These are phyloP conservation scores for Drosophila azteca DNA, from an alignment of 1,140 invertebrate species.

Conservation along the genomic window DNA sequence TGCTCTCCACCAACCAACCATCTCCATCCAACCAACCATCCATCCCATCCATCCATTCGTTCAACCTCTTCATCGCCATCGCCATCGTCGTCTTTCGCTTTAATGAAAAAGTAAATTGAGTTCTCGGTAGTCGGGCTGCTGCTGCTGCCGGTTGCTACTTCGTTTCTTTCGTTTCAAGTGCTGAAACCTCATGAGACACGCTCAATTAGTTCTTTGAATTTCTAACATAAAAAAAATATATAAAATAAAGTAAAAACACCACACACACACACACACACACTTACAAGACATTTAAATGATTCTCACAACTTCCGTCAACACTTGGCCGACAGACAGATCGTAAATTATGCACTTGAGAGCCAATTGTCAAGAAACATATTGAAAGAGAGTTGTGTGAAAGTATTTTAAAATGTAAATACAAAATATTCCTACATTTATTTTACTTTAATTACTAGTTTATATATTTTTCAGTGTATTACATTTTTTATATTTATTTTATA, in stretches of 20 bases:
- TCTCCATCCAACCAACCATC: slow-evolving; percentile 28
- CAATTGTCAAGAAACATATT: slow-evolving; percentile 39
- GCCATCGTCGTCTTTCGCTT: slow-evolving; percentile 17
- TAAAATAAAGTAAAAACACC: too few species aligned
- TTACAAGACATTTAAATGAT: slow-evolving; percentile 35
- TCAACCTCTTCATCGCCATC: background rate
- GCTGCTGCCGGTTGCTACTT: slow-evolving; percentile 24
- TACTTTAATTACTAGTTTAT: too few species aligned
- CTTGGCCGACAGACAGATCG: slow-evolving; percentile 31
- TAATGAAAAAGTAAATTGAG: slow-evolving; percentile 73
- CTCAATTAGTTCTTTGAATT: slow-evolving; percentile 74
- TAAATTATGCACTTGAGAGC: slow-evolving; percentile 61
- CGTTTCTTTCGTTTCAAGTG: slow-evolving; percentile 43
- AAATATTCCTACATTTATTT: background rate
- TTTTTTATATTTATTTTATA: background rate
- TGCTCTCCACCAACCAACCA: slow-evolving; percentile 46
- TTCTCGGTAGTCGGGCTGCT: slow-evolving; percentile 59
- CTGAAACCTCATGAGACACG: slow-evolving; percentile 45
- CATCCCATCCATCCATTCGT: background rate
- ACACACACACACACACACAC: background rate
- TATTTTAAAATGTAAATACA: background rate
- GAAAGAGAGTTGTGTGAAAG: background rate
- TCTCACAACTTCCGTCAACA: slow-evolving; percentile 58
- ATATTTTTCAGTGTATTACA: too few species aligned
- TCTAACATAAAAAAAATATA: slow-evolving; percentile 18